These are phyloP conservation scores for Zoanthus gigantus DNA, from an alignment of 92 coral and sea anemone species.

Conservation along the genomic window DNA sequence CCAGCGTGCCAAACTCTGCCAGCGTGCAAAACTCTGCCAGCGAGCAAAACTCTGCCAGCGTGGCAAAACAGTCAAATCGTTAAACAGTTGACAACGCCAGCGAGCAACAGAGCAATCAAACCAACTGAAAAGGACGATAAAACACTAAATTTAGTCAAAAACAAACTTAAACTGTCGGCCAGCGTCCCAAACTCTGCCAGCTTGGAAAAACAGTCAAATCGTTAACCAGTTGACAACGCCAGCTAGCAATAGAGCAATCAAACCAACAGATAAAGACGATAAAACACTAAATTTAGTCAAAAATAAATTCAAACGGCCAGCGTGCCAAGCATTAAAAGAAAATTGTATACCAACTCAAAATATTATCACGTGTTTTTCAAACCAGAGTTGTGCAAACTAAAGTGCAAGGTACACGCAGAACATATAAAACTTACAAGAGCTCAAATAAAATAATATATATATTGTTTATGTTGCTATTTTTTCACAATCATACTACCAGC, in stretches of 20 bases:
- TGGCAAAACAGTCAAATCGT: slow-evolving; percentile 28
- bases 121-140: background rate
- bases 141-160: background rate
- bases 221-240: slow-evolving; percentile 33
- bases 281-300: slow-evolving; percentile 5
- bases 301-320: slow-evolving; percentile 30
- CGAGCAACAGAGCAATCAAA: slow-evolving; percentile 20
- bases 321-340: slow-evolving; percentile 25
- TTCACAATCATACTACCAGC: slow-evolving; percentile 46
- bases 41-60: background rate
- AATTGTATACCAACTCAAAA: slow-evolving; percentile 34
- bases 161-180: background rate
- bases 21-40: background rate
- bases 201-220: background rate
- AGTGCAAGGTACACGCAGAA: slow-evolving; percentile 58
- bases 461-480: slow-evolving; percentile 43
- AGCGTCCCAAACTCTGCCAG: slow-evolving; percentile 22
- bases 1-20: slow-evolving; percentile 12
- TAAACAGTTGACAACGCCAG: background rate
- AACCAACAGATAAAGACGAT: slow-evolving; percentile 21
- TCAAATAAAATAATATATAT: slow-evolving; percentile 38
- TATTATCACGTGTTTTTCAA: slow-evolving; percentile 38
- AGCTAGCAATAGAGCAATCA: slow-evolving; percentile 39
- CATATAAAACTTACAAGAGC: slow-evolving; percentile 48
- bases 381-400: slow-evolving; percentile 40